Base-by-base conservation (phyloP, 30 jellyfish, hydroid and myxozoan genomes). In the Chrysaora quinquecirrha region DNA sequence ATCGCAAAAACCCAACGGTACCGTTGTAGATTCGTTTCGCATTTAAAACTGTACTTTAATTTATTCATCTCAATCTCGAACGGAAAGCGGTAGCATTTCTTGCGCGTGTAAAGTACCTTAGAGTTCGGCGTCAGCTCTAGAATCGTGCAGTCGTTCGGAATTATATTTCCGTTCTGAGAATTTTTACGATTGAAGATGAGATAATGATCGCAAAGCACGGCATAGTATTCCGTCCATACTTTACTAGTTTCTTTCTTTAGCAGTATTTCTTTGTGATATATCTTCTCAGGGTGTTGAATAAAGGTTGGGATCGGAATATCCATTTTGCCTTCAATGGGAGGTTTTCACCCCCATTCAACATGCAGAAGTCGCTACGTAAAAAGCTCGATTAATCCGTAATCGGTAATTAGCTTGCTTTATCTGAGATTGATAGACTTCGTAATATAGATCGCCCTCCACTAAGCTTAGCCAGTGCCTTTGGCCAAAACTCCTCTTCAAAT, bases 21-120 rank as follows among this genome's bases (percentile, higher is more conserved):
- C 62, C 99, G 89, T 35, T 95, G 99, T 24, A 95, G 90, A 52
- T 89, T 89, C 3, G 99, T 95, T 54, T 95, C 99, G 62, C 99
- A 88, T 63, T 95, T 95, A 68, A 95, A 89, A 16, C 78, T 76
- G 50, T 83, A 88, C 27, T 65, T 83, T 30, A 71, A 80, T 68
- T 87, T 87, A 7, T 92, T 97, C 30, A 76, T 95, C 35, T 81
- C 82, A 21, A 95, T 74, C 46, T 64, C 82, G 52, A 95, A 95
- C 35, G 99, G 99, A 49, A 95, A 95, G 43, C 99, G 97, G 64
- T 94, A 94, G 70, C 97, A 88, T 0, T 85, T 95, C 73, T 89
- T 95, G 27, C 80, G 85, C 33, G 89, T 27, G 75, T 76, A 85
- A 1, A 80, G 95, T 33, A 96, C 91, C 2, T 49, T 77, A n/a